Evolutionary conservation across 2,113 vertebrate species (phyloP).

Genomic region (Carollia perspicillata): DNA sequence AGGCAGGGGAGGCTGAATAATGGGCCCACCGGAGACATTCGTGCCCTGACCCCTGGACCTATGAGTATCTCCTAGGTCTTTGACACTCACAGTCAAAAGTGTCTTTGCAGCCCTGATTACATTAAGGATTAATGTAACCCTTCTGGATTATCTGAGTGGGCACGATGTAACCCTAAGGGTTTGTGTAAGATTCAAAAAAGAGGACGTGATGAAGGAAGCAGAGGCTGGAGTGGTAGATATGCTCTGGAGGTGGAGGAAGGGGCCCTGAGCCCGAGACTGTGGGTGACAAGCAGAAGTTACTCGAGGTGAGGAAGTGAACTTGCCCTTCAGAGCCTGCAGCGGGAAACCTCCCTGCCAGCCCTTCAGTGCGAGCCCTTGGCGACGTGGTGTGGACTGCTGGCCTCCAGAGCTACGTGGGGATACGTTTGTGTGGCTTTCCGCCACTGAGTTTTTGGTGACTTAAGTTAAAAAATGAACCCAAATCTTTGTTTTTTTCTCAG

Average conservation of each 20-base stretch:
- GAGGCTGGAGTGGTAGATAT: not conserved
- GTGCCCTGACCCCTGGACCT: not conserved
- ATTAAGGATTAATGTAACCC: not conserved
- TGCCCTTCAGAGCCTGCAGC: not conserved
- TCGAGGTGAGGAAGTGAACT: not conserved
- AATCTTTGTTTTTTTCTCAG: not conserved
- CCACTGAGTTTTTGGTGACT: too few relatives aligned
- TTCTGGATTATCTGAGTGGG: not conserved
- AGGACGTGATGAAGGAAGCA: not conserved
- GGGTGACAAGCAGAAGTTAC: not conserved
- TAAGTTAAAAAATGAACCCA: not conserved
- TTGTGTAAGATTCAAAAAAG: not conserved
- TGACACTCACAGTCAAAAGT: not conserved
- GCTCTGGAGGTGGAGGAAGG: not conserved
- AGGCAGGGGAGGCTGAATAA: not conserved
- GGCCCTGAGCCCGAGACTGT: not conserved
- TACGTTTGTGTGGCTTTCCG: too few relatives aligned
- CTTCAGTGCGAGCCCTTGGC: not conserved
- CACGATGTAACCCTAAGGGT: not conserved
- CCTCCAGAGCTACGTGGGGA: fast-evolving
- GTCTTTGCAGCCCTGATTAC: not conserved
- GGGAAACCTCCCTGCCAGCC: not conserved
- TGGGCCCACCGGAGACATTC: not conserved
- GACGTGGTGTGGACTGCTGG: not conserved
- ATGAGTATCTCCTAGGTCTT: not conserved